Base-by-base conservation (phyloP, 2,888 invertebrate species). In the Protodeltote pygarga region DNA sequence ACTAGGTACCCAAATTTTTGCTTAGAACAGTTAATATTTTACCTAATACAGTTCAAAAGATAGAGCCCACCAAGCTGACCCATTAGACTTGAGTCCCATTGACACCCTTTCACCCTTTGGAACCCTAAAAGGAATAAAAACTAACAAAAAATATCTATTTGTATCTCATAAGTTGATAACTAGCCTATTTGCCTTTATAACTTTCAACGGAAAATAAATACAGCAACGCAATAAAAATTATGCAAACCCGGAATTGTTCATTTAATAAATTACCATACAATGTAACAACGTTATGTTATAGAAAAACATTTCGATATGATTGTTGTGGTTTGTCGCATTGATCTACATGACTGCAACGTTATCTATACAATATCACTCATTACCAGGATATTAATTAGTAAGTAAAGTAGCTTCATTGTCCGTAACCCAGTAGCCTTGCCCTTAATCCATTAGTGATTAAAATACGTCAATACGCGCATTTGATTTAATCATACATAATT, bases 371-470 rank as follows among this genome's bases (percentile, higher is more conserved):
- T n/a, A n/a, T n/a, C n/a, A n/a, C n/a, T n/a, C n/a, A n/a, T 5
- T 31, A 44, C 21, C 31, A 39, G 24, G 29, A 42, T 47, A 51
- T 31, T 14, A 34, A 41, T 45, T 38, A 53, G 35, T 57, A 41
- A 51, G 38, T 46, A 40, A 46, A 44, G 27, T 32, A 19, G 4
- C 42, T 28, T 53, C 23, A 52, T 50, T 68, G 79, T 67, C 78
- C 77, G 66, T 83, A 82, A 83, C 83, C 83, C 67, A 69, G 47
- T 79, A 75, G 69, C 83, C 83, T 83, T 85, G 83, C 70, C 77
- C 81, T 76, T 81, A 85, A 83, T 81, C 73, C 70, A 64, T 51
- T 50, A 44, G 51, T 68, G 77, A 80, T 82, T n/a, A 78, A 74
- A 58, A 37, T 39, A 54, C 38, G 47, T 46, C 53, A 58, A 62